phyloP scores from a whole-genome alignment of 2,113 vertebrate species.

The Varanus salvator region DNA sequence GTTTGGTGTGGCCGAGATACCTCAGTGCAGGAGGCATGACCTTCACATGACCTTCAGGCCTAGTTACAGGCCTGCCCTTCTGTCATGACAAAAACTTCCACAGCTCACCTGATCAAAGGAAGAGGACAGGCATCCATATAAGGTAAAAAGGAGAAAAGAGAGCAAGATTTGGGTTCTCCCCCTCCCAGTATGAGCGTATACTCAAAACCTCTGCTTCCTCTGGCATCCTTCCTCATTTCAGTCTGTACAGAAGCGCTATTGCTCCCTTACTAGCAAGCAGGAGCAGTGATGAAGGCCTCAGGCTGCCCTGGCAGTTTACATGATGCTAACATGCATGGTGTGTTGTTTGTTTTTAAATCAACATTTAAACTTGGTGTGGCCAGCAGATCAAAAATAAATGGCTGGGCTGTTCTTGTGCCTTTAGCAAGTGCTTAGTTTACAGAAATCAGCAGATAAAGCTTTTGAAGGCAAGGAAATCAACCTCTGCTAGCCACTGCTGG shows the following conservation, averaged over 20 bases:
- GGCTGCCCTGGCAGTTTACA: not conserved
- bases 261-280: not conserved
- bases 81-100: not conserved
- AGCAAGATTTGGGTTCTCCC: not conserved
- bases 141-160: constrained; percentile 18
- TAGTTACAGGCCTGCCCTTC: not conserved
- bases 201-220: constrained; percentile 26
- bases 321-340: not conserved
- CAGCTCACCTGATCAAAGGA: constrained; percentile 9
- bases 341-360: not conserved
- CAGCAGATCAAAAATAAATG: not conserved
- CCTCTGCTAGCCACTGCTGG: not conserved
- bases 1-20: not conserved
- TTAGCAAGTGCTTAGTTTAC: not conserved
- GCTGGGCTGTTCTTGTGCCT: not conserved
- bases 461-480: not conserved
- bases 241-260: not conserved
- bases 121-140: constrained; percentile 11
- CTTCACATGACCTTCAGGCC: not conserved
- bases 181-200: not conserved
- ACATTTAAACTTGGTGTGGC: not conserved
- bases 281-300: not conserved
- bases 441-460: not conserved
- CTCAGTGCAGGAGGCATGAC: not conserved
- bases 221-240: constrained; percentile 32